Percentiles rank a stretch among this genome's conserved stretches.
Evolutionary conservation across 1,140 invertebrate species (phyloP).

Genomic region (Drosophila rhopaloa): DNA sequence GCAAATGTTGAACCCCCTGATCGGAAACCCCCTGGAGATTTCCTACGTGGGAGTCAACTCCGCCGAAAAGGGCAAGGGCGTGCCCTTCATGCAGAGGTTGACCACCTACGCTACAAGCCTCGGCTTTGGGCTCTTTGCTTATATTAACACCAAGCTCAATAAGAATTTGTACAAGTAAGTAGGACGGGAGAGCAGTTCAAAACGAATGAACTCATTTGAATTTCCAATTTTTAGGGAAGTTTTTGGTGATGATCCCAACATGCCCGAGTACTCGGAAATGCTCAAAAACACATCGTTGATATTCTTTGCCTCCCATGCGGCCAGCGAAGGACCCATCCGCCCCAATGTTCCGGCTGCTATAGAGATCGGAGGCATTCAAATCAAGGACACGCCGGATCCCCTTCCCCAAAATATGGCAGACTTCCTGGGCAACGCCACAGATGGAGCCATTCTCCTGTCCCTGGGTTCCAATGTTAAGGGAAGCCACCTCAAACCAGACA

Average conservation of each 20-base stretch:
- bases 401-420: not conserved
- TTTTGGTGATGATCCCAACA: not conserved
- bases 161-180: not conserved
- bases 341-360: slow-evolving; percentile 1
- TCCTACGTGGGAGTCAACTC: not conserved
- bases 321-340: not conserved
- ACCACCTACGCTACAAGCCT: not conserved
- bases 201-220: too few species aligned
- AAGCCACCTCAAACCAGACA: not conserved
- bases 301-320: not conserved
- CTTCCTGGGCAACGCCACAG: not conserved
- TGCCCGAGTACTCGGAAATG: slow-evolving; percentile 5
- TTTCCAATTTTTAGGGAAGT: not conserved
- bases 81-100: not conserved
- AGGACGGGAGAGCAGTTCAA: too few species aligned
- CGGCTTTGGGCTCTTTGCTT: not conserved
- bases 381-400: slow-evolving; percentile 3
- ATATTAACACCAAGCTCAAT: not conserved
- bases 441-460: not conserved
- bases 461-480: slow-evolving; percentile 2
- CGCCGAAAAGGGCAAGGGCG: not conserved
- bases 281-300: not conserved
- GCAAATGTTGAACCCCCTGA: slow-evolving; percentile 1
- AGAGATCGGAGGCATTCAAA: not conserved
- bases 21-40: not conserved